phyloP scores from a whole-genome alignment of 2,797 vertebrate genomes.

The Sitta carolinensis region DNA sequence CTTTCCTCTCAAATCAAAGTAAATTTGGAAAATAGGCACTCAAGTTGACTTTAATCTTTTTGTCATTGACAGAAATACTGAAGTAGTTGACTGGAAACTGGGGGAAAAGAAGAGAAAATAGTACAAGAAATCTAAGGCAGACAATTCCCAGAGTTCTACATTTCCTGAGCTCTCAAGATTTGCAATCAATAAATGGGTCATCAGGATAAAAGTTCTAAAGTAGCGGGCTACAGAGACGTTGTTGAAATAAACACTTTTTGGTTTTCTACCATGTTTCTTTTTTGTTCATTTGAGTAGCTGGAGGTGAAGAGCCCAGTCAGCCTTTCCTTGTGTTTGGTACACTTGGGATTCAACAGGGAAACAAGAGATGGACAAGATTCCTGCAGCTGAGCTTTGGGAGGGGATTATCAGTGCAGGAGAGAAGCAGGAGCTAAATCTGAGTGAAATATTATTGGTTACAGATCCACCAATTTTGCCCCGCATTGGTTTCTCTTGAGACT shows the following conservation, averaged over 20 bases:
- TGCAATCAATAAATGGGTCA: constrained; percentile 10
- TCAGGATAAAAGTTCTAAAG: neutral
- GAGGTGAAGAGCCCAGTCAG: neutral
- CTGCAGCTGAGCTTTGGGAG: neutral
- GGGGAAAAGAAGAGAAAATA: neutral
- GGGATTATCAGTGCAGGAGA: neutral
- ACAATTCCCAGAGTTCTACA: constrained; percentile 5
- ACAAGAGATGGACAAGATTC: neutral
- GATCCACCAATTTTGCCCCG: neutral
- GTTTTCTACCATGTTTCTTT: neutral
- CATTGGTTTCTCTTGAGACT: neutral
- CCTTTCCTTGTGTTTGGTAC: neutral
- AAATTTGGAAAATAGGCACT: neutral
- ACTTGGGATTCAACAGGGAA: neutral
- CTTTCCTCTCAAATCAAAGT: constrained; percentile 18
- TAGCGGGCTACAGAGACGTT: neutral
- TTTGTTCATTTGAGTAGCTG: neutral
- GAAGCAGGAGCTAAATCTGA: neutral
- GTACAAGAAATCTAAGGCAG: neutral
- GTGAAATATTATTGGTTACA: constrained; percentile 9
- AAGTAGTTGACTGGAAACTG: neutral
- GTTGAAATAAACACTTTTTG: neutral
- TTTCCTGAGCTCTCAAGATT: constrained; percentile 5
- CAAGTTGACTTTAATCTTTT: neutral
- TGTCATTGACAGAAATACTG: neutral